Base-by-base conservation (phyloP, 1,140 invertebrate species). In the Apis florea region DNA sequence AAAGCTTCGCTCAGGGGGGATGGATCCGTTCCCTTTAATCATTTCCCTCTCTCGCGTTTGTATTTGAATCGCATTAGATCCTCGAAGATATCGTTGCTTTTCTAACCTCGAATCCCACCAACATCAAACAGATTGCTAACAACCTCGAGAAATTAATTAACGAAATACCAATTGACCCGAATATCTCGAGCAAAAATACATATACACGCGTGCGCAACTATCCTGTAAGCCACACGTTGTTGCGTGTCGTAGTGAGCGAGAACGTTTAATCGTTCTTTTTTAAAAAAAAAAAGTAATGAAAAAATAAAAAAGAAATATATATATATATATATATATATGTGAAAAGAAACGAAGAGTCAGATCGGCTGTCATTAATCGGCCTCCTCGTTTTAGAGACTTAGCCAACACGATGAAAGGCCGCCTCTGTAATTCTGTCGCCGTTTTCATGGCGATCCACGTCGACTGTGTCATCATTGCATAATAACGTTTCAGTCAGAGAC, bases 101-200 rank as follows among this genome's bases (percentile, higher is more conserved):
- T 21, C 63, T 1, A 40, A 21, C 12, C 4, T 40, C 12, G 19
- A 13, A 51, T n/a, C 47, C 66, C n/a, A 3, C 31, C 31, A 40
- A 31, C 10, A 59, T 59, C 58, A n/a, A 12, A 24, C n/a, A n/a
- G n/a, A n/a, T n/a, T n/a, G 21, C 21, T 47, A 67, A 67, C 66
- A n/a, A 21, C 66, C 13, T 12, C 66, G 66, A 68, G 49, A 49
- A 49, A 68, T 68, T 68, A 68, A 68, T 68, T 68, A 68, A 68
- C 66, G 5, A 68, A 68, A 68, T 68, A 51, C 66, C 66, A 68
- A 68, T 24, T 68, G 66, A 68, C 66, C 66, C 47, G 49, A 68
- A 68, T 68, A 68, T 24, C 66, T 9, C n/a, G 13, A 5, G 66
- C 40, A 68, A 68, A 51, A 51, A 68, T 40, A 6, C 15, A 10